Conservation (phyloP, 1,140 invertebrate species). For the Nasonia vitripennis region DNA sequence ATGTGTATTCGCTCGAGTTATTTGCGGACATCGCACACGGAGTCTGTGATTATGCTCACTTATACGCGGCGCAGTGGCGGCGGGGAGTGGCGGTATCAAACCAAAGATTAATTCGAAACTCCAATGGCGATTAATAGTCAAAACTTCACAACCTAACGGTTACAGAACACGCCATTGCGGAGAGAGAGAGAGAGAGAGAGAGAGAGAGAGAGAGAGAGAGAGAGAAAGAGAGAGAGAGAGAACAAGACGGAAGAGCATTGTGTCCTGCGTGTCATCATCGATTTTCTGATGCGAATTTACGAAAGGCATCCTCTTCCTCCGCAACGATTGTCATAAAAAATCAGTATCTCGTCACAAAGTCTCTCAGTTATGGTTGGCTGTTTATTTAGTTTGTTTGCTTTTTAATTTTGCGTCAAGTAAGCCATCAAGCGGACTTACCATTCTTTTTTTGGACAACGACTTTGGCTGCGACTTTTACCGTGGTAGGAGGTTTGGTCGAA, state of each 20-base stretch:
- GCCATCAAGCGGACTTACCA: constrained; percentile 76
- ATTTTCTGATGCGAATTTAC: not conserved
- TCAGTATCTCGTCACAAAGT: constrained; percentile 17
- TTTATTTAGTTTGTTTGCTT: constrained; percentile 54
- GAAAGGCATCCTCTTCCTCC: constrained; percentile 27
- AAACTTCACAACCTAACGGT: constrained; percentile 57
- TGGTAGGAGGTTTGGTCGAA: constrained; percentile 67
- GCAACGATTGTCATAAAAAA: constrained; percentile 22
- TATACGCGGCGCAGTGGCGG: constrained; percentile 11
- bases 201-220: too few relatives aligned
- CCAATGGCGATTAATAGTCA: constrained; percentile 62
- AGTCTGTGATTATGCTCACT: constrained; percentile 30
- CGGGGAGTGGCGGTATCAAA: constrained; percentile 56
- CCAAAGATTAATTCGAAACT: constrained; percentile 61
- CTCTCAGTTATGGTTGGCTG: not conserved
- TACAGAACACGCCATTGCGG: constrained; percentile 56
- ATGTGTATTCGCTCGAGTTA: not conserved
- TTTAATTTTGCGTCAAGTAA: constrained; percentile 69
- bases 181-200: constrained; percentile 49
- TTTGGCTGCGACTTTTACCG: constrained; percentile 75
- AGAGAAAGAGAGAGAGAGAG: constrained; percentile 21
- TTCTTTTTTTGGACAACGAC: constrained; percentile 77
- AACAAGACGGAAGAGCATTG: constrained; percentile 40
- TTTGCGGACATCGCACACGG: constrained; percentile 55
- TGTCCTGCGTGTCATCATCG: not conserved